These are phyloP conservation scores for Callithrix jacchus DNA, from an alignment of 2,113 vertebrate genomes.

Conservation along the genomic window DNA sequence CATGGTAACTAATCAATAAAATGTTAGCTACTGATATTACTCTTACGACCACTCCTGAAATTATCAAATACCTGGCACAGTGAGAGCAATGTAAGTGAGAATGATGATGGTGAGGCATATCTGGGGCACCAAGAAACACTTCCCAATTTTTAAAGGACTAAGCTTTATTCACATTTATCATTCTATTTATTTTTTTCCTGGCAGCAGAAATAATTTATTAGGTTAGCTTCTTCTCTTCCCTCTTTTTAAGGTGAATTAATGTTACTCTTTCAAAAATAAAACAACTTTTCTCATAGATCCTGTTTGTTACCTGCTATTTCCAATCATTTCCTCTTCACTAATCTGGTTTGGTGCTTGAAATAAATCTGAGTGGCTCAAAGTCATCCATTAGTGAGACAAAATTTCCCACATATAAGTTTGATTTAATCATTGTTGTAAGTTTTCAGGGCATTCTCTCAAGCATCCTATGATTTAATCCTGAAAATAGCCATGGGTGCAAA, in stretches of 20 bases:
- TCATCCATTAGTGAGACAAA: neutral
- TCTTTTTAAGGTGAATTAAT: slow-evolving; percentile 49
- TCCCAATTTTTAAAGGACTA: neutral
- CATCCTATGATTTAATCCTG: neutral
- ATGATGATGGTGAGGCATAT: neutral
- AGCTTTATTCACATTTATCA: slow-evolving; percentile 10
- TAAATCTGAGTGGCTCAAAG: neutral
- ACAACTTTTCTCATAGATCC: slow-evolving; percentile 1
- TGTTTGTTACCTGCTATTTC: neutral
- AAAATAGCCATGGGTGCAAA: neutral
- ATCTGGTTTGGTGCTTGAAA: slow-evolving; percentile 25
- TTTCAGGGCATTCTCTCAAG: neutral
- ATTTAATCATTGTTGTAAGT: neutral
- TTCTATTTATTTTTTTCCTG: slow-evolving; percentile 24
- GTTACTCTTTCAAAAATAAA: neutral
- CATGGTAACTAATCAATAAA: neutral
- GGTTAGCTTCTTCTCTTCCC: neutral
- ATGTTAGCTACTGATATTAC: neutral
- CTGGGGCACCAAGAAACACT: neutral
- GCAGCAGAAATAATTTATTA: slow-evolving; percentile 45
- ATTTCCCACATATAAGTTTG: neutral
- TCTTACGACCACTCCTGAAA: neutral
- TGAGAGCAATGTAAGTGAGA: neutral
- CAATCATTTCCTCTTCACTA: neutral
- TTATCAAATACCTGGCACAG: neutral